phyloP scores from a whole-genome alignment of 2,888 invertebrate genomes.

The Hanleya hanleyi region DNA sequence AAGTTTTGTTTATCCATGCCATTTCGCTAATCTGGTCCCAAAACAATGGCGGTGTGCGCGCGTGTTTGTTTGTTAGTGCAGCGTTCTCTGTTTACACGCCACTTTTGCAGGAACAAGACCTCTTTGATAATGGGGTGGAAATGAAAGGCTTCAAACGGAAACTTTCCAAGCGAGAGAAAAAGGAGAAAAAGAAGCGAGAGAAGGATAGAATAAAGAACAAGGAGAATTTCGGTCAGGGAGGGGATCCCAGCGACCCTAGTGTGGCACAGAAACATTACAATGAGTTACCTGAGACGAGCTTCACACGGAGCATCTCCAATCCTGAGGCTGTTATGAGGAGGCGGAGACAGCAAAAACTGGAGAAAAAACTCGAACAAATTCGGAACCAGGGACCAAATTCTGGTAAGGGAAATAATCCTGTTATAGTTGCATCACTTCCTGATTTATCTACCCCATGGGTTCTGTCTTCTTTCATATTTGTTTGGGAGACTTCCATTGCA shows the following conservation, averaged over 20 bases:
- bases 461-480: not conserved
- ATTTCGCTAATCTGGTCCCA: too few species aligned
- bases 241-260: constrained; percentile 25
- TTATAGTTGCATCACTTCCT: not conserved
- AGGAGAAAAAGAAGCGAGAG: constrained; percentile 91
- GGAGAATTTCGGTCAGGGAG: constrained; percentile 45
- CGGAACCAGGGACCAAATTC: constrained; percentile 95
- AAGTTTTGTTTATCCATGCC: too few species aligned
- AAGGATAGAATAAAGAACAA: constrained; percentile 64
- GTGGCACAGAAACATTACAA: constrained; percentile 74
- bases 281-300: constrained; percentile 96
- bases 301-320: constrained; percentile 99
- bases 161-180: constrained; percentile 97
- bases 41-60: too few species aligned
- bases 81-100: too few species aligned
- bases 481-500: too few species aligned
- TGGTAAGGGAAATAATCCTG: constrained; percentile 35
- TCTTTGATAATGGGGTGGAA: not conserved
- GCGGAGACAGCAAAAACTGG: constrained; percentile 95
- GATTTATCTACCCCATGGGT: not conserved
- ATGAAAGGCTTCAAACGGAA: constrained; percentile 79
- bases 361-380: constrained; percentile 96
- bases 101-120: constrained; percentile 6
- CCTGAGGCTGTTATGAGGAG: constrained; percentile 99
- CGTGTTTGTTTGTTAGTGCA: too few species aligned